Conservation (phyloP, 2,888 invertebrate genomes). For the Eilema griseolum region DNA sequence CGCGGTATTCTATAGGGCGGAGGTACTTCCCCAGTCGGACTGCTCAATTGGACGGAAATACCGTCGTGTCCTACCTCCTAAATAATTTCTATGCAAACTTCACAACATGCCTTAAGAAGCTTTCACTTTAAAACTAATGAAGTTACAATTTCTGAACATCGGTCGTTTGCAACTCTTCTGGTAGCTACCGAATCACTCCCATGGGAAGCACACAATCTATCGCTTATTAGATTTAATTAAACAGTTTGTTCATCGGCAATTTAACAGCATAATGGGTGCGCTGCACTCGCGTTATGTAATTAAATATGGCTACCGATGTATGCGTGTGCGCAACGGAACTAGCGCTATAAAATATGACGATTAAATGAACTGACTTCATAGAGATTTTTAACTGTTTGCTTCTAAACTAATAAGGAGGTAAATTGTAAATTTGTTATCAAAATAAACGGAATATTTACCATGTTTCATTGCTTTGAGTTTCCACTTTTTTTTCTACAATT, state of each 20-base stretch:
- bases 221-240: constrained; percentile 23
- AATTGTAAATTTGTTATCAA: not conserved
- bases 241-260: constrained; percentile 19
- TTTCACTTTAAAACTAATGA: no score
- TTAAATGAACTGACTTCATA: not conserved
- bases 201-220: not conserved
- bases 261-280: constrained; percentile 17
- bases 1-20: no score
- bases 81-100: no score
- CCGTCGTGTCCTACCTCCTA: no score
- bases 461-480: no score
- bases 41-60: no score
- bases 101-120: no score
- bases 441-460: no score
- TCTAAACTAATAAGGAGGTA: not conserved
- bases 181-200: not conserved
- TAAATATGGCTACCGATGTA: constrained; percentile 11
- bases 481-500: no score
- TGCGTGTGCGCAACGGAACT: not conserved
- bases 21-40: no score
- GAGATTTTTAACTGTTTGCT: not conserved
- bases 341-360: not conserved
- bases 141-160: not conserved
- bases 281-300: constrained; percentile 17
- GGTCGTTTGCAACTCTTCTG: not conserved